phyloP scores from a whole-genome alignment of 2,797 vertebrate species.

The Brachymystax lenok region DNA sequence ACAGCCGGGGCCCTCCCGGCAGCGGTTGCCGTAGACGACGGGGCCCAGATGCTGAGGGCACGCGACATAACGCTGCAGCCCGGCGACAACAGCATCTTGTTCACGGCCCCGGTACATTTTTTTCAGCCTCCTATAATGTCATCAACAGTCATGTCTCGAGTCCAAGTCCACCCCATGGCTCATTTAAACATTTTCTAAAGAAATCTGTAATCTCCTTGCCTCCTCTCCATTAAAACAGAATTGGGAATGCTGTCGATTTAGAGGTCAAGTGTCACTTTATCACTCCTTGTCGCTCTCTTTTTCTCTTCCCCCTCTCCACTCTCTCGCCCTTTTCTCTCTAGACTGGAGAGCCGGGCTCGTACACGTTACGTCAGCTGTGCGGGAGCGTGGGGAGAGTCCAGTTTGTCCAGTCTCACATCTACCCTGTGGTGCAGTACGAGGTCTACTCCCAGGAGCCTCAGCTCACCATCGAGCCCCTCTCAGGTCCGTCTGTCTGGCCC shows the following conservation, averaged over 20 bases:
- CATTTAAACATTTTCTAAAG: neutral
- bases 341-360: slow-evolving; percentile 89
- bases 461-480: slow-evolving; percentile 89
- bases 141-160: too few species aligned
- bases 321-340: slow-evolving; percentile 42
- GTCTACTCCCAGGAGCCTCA: slow-evolving; percentile 98
- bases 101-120: slow-evolving; percentile 84
- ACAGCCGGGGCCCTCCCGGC: slow-evolving; percentile 56
- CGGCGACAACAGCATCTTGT: slow-evolving; percentile 85
- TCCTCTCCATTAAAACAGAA: neutral
- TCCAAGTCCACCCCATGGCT: neutral
- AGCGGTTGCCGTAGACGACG: slow-evolving; percentile 79
- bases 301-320: neutral
- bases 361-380: slow-evolving; percentile 89
- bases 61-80: slow-evolving; percentile 81
- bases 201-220: neutral
- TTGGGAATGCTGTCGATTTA: neutral
- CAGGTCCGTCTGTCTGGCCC: slow-evolving; percentile 74
- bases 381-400: slow-evolving; percentile 86
- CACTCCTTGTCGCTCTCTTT: too few species aligned
- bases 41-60: slow-evolving; percentile 81
- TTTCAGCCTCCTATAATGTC: neutral
- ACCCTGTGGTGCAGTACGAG: slow-evolving; percentile 91
- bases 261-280: neutral
- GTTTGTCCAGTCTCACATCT: slow-evolving; percentile 91